Base-by-base conservation (phyloP, 2,113 vertebrate species). In the Reinhardtius hippoglossoides region DNA sequence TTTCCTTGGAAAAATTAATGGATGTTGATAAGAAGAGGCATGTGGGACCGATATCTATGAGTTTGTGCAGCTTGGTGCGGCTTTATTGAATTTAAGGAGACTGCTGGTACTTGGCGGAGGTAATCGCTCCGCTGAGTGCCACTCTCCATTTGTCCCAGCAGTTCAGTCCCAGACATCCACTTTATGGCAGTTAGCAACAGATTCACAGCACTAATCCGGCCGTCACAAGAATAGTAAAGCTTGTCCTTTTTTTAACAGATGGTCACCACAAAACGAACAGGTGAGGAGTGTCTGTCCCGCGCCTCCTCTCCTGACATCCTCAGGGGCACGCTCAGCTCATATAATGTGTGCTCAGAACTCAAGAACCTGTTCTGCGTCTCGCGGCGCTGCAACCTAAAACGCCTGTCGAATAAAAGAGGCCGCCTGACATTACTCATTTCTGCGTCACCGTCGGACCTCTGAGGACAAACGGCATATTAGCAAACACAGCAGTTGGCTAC, bases 221-320 rank as follows among this genome's bases (percentile, higher is more conserved):
- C 9, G 9, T 37, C 35, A 37, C 8, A 37, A 37, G 8, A 37
- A 37, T 66, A 54, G 60, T 73, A 73, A 61, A 68, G 48, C 54
- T 57, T 0, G 37, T 83, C 65, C 37, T 44, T 58, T 50, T 31
- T 61, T 14, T n/a, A 65, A 78, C 82, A 90, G 87, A 90, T 85
- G 66, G 80, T 57, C 59, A 26, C 57, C 72, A 81, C 66, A 81
- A 72, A 86, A 73, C 79, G 81, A 83, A 85, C 77, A 91, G 78
- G 87, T 87, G 76, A 88, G 52, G 56, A 73, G 61, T 71, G 81
- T 74, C 52, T 74, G 81, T 64, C 31, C 82, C 44, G 44, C 35
- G 48, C 57, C 70, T 10, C 13, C 26, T 72, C 81, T 50, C 26
- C 3, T 21, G 24, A 70, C 23, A 20, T 81, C 72, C 71, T 62